Conservation (phyloP, 2,797 vertebrate species). For the Pseudochromis fuscus region DNA sequence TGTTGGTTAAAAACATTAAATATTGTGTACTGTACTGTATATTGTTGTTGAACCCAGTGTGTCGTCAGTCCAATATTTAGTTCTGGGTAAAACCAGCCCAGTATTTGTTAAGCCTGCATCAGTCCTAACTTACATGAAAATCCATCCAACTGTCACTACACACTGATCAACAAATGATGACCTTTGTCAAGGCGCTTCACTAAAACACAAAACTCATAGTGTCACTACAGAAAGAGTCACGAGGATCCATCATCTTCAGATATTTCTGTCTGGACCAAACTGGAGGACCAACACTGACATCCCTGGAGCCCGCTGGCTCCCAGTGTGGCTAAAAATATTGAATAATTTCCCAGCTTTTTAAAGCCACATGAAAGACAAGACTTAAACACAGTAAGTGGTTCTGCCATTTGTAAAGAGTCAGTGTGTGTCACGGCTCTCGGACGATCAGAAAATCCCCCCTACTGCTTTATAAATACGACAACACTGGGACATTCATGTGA, state of each 20-base stretch:
- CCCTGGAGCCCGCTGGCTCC: background rate
- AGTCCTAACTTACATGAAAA: background rate
- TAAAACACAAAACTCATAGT: background rate
- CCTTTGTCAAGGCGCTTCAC: background rate
- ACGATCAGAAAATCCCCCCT: background rate
- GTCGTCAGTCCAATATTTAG: too few species aligned
- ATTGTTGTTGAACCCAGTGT: too few species aligned
- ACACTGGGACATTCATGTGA: conserved; percentile 12
- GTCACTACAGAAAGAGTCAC: background rate
- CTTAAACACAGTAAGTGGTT: background rate
- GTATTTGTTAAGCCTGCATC: too few species aligned
- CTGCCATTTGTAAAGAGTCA: conserved; percentile 9
- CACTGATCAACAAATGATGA: too few species aligned
- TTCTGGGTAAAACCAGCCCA: too few species aligned
- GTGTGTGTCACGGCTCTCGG: background rate
- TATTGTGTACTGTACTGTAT: too few species aligned
- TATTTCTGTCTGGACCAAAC: conserved; percentile 9
- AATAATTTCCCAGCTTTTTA: conserved; percentile 10
- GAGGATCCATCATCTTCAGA: background rate
- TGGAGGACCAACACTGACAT: background rate
- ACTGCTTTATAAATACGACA: background rate
- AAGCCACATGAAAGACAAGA: background rate
- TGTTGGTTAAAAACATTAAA: too few species aligned
- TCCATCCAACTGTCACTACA: too few species aligned
- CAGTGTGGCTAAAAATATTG: background rate